These are phyloP conservation scores for Drosophila neonasuta DNA, from an alignment of 2,888 invertebrate genomes.

Conservation along the genomic window DNA sequence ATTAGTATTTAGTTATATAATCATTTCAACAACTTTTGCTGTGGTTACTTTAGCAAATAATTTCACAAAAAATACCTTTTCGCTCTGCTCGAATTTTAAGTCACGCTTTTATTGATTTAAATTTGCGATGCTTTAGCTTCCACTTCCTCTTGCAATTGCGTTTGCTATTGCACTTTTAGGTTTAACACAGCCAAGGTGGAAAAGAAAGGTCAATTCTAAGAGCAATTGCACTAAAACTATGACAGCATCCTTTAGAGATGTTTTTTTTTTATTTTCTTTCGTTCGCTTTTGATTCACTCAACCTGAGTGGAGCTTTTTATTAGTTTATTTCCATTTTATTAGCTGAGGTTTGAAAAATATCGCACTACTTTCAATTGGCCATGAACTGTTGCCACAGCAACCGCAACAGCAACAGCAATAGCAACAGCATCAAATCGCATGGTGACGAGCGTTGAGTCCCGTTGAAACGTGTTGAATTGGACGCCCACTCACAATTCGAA, in stretches of 20 bases:
- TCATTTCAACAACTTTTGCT: too few species aligned
- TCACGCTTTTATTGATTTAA: slow-evolving; percentile 2
- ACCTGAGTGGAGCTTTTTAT: slow-evolving; percentile 7
- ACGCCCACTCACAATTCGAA: slow-evolving; percentile 35
- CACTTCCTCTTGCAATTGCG: background rate
- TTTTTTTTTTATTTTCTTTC: too few species aligned
- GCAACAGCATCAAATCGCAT: slow-evolving; percentile 1
- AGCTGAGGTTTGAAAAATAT: background rate
- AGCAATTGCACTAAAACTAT: background rate
- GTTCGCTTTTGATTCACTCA: background rate
- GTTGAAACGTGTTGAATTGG: background rate
- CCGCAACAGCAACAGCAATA: background rate
- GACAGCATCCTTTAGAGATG: background rate
- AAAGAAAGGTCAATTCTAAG: background rate
- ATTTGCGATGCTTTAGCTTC: background rate
- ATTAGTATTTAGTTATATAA: too few species aligned
- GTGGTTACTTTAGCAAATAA: too few species aligned
- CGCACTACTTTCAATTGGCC: slow-evolving; percentile 12
- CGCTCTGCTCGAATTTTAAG: background rate
- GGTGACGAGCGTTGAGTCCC: background rate
- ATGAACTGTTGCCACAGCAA: slow-evolving; percentile 9
- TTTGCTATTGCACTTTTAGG: background rate
- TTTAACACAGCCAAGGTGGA: background rate
- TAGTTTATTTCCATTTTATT: slow-evolving; percentile 19
- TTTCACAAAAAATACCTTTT: background rate